Percentiles rank a stretch among this genome's conserved stretches.
Conservation (phyloP, 1,140 invertebrate species). For the Probaryconus sp. region DNA sequence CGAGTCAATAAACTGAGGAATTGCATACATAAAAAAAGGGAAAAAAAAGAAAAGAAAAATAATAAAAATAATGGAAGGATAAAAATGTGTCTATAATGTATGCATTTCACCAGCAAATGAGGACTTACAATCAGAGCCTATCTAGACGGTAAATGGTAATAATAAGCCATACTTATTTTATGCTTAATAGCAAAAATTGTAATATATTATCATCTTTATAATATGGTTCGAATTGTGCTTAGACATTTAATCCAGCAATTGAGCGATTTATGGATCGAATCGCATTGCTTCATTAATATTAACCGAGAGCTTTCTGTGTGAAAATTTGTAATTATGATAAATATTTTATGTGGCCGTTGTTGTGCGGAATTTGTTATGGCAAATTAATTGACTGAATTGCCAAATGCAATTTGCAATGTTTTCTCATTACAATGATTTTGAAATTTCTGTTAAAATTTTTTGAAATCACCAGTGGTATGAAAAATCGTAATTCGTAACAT, state of each 20-base stretch:
- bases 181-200: slow-evolving; percentile 31
- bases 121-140: background rate
- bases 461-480: too few relatives aligned
- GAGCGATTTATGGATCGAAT: slow-evolving; percentile 47
- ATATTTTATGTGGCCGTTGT: too few relatives aligned
- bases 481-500: too few relatives aligned
- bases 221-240: slow-evolving; percentile 7
- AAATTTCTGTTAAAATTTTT: too few relatives aligned
- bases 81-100: too few relatives aligned
- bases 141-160: background rate
- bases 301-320: slow-evolving; percentile 33
- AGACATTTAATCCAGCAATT: slow-evolving; percentile 8
- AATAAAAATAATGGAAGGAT: too few relatives aligned
- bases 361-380: too few relatives aligned
- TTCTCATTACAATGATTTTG: too few relatives aligned
- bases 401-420: too few relatives aligned
- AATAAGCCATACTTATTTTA: background rate
- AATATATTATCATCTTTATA: slow-evolving; percentile 19
- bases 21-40: slow-evolving; percentile 2
- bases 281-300: slow-evolving; percentile 48
- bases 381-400: too few relatives aligned
- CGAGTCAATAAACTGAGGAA: slow-evolving; percentile 30
- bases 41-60: too few relatives aligned
- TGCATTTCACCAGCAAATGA: too few relatives aligned
- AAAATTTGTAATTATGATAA: slow-evolving; percentile 50